phyloP scores from a whole-genome alignment of 2,113 vertebrate species.

The Oryzias curvinotus region DNA sequence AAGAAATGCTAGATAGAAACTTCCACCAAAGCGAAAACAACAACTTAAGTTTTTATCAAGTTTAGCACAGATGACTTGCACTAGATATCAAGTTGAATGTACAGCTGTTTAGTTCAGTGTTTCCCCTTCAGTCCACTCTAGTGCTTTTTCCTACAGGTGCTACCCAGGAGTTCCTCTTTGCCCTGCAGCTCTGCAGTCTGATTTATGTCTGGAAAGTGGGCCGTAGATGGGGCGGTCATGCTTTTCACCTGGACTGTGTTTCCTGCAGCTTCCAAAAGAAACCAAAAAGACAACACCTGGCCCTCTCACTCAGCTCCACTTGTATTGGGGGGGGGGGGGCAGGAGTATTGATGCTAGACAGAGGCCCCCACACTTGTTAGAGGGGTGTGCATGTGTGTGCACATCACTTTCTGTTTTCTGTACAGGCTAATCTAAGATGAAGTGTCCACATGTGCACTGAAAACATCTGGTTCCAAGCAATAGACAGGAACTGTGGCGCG shows the following conservation, averaged over 20 bases:
- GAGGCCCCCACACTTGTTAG: conserved; percentile 25
- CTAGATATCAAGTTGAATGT: neutral
- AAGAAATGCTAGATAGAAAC: too few species aligned
- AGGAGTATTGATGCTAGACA: conserved; percentile 48
- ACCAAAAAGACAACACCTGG: conserved; percentile 60
- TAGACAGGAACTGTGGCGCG: conserved; percentile 50
- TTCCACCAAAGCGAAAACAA: neutral
- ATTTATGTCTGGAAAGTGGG: conserved; percentile 51
- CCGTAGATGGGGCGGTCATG: conserved; percentile 53
- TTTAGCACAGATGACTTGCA: neutral
- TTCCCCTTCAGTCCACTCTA: too few species aligned
- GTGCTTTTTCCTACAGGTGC: conserved; percentile 15
- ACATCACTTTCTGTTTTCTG: conserved; percentile 47
- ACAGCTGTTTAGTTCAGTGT: neutral
- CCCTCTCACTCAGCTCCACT: conserved; percentile 52
- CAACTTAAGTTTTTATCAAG: neutral
- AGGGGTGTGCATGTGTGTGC: conserved; percentile 9
- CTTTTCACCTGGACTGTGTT: conserved; percentile 59
- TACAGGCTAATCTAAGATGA: conserved; percentile 60
- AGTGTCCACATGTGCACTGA: conserved; percentile 61
- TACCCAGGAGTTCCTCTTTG: conserved; percentile 32
- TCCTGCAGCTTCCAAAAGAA: conserved; percentile 28
- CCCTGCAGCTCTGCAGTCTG: conserved; percentile 29
- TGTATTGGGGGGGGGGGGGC: conserved; percentile 13
- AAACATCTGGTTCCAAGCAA: conserved; percentile 67